Evolutionary conservation across 2,113 vertebrate species (phyloP).

Genomic region (Cyprinodon tularosa): DNA sequence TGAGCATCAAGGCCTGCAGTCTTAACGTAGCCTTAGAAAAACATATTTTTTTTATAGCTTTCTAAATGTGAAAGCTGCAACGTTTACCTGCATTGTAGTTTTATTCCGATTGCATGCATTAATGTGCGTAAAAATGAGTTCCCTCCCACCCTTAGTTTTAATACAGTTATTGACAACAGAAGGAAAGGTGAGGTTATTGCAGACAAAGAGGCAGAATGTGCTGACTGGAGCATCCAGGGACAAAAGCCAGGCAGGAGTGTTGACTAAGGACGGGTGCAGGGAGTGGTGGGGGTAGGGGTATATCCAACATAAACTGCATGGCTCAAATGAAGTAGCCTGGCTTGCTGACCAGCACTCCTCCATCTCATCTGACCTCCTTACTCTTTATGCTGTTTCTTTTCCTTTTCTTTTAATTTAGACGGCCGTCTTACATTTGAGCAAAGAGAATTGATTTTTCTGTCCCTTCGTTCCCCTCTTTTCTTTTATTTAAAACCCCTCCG

Average conservation of each 20-base stretch:
- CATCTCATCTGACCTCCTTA: constrained; percentile 5
- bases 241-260: constrained; percentile 40
- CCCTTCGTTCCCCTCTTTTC: constrained; percentile 28
- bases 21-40: constrained; percentile 1
- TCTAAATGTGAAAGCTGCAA: background rate
- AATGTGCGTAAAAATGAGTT: constrained; percentile 20
- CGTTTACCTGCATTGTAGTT: constrained; percentile 22
- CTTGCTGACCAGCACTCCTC: constrained; percentile 35
- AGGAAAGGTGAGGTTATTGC: constrained; percentile 63
- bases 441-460: constrained; percentile 58
- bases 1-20: too few species aligned
- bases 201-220: constrained; percentile 73
- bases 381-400: constrained; percentile 15
- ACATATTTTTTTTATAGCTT: constrained; percentile 4
- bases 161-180: constrained; percentile 63
- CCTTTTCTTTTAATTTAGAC: constrained; percentile 3
- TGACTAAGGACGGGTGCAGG: constrained; percentile 24
- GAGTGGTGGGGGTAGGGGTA: constrained; percentile 10
- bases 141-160: constrained; percentile 40
- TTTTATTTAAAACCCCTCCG: constrained; percentile 73
- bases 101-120: background rate
- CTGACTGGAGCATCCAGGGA: constrained; percentile 64
- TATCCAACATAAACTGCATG: constrained; percentile 31
- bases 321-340: constrained; percentile 37
- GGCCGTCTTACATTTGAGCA: constrained; percentile 57